Percentiles rank a stretch among this genome's conserved stretches.
Conservation (phyloP, 2,797 vertebrate genomes). For the Clarias fuscus region DNA sequence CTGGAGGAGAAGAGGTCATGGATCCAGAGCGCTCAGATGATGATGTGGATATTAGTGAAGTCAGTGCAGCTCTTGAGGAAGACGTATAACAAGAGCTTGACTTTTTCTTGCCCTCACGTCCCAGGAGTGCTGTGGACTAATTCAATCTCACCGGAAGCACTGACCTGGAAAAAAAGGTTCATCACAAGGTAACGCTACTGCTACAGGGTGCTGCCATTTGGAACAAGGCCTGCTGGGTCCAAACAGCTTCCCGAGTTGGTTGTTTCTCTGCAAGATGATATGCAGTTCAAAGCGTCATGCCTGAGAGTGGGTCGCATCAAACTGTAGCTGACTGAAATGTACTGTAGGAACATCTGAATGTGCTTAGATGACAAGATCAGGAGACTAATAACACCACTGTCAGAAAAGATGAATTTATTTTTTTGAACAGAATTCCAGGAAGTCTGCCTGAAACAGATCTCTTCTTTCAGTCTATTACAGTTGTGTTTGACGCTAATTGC, state of each 20-base stretch:
- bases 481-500: neutral
- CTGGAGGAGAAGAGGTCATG: neutral
- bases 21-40: neutral
- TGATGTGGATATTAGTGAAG: conserved; percentile 17
- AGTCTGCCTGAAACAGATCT: neutral
- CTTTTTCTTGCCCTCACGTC: neutral
- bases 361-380: neutral
- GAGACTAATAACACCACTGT: neutral
- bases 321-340: neutral
- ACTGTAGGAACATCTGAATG: neutral
- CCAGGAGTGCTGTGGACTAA: neutral
- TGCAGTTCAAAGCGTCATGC: neutral
- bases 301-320: neutral
- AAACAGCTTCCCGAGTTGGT: neutral
- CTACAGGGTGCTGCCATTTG: neutral
- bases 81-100: neutral
- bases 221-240: neutral
- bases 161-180: conserved; percentile 4
- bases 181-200: neutral
- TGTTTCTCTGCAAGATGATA: neutral
- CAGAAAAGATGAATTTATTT: neutral
- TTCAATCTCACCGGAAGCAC: neutral
- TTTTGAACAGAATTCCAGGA: neutral
- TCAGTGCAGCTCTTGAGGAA: conserved; percentile 1
- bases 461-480: neutral